phyloP scores from a whole-genome alignment of 1,140 invertebrate genomes.

The Lethocerus indicus region DNA sequence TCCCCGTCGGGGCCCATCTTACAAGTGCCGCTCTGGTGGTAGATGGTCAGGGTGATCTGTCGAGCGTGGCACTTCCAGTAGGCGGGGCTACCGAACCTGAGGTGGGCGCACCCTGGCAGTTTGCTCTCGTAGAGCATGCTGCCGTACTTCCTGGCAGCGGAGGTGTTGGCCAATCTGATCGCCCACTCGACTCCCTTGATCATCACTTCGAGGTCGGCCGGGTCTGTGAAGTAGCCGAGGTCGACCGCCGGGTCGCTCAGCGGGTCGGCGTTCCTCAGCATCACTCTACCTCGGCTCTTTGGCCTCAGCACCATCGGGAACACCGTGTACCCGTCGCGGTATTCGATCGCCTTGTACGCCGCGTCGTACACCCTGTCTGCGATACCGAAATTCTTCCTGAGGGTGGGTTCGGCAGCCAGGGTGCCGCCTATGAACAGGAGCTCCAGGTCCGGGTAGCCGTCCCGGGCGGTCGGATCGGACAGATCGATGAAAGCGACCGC shows the following conservation, averaged over 20 bases:
- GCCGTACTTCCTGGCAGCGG: conserved; percentile 36
- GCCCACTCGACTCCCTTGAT: conserved; percentile 40
- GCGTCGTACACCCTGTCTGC: conserved; percentile 32
- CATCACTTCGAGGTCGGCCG: conserved; percentile 41
- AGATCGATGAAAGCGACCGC: conserved; percentile 57
- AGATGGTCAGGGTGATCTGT: conserved; percentile 51
- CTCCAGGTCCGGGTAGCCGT: conserved; percentile 58
- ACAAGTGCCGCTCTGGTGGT: conserved; percentile 63
- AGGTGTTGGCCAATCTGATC: conserved; percentile 35
- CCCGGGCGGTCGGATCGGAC: conserved; percentile 37
- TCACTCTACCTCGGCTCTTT: conserved; percentile 51
- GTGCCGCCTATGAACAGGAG: conserved; percentile 41
- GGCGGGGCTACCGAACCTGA: conserved; percentile 39
- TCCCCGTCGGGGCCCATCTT: conserved; percentile 64
- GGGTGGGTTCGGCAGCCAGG: conserved; percentile 30
- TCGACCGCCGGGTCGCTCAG: conserved; percentile 60
- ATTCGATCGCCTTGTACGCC: conserved; percentile 30
- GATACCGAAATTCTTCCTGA: conserved; percentile 37
- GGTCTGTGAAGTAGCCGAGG: conserved; percentile 55
- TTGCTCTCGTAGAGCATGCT: conserved; percentile 38
- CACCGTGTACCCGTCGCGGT: conserved; percentile 38
- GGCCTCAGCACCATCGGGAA: conserved; percentile 54
- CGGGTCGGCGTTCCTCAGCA: conserved; percentile 47
- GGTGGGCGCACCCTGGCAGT: conserved; percentile 43
- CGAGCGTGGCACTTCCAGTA: conserved; percentile 57